Evolutionary conservation across 53 echinoderm and acorn worm species (phyloP), one percentile per base, ranked within the genome.

Genomic region (Temnopleurus reevesii): DNA sequence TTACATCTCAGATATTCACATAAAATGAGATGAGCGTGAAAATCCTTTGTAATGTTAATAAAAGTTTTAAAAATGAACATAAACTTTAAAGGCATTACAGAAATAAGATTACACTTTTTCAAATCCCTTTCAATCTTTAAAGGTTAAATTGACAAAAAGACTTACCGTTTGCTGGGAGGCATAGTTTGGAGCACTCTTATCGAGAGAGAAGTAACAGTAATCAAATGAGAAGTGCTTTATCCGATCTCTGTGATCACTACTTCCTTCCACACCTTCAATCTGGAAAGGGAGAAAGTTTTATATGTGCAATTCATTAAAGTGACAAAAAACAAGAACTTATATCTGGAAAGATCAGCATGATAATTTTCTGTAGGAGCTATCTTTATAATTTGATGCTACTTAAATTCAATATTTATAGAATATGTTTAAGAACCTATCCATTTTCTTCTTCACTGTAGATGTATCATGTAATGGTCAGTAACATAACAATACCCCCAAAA

Each of bases 81-180:
- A 38, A 38, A 41, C 71, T 12, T 5, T 15, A 7, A 41, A 71
- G 36, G 38, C 43, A 71, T 71, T 41, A 19, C 38, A 71, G 41
- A 65, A 38, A 71, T 2, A 71, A 71, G 71, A 71, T 71, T 5
- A 43, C 36, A 71, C 41, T 38, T 38, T 19, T 71, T 43, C 71
- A 71, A 71, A 41, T 38, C 41, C 38, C 71, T 71, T 71, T 71
- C 41, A 36, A 41, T 38, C 21, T 41, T n/a, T 41, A 41, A 41
- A 71, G 41, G 71, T 36, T 36, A 36, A 71, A 71, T n/a, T 71
- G 41, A 31, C 80, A 71, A 19, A 41, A 10, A 1, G 9, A 87
- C 95, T 95, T 92, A 97, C 97, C 94, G 90, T 35, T 55, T 97
- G 94, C 89, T 97, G 97, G 17, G 95, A 93, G 61, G 95, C 95